Base-by-base conservation (phyloP, 2,888 invertebrate genomes). In the Liodrosophila aerea region DNA sequence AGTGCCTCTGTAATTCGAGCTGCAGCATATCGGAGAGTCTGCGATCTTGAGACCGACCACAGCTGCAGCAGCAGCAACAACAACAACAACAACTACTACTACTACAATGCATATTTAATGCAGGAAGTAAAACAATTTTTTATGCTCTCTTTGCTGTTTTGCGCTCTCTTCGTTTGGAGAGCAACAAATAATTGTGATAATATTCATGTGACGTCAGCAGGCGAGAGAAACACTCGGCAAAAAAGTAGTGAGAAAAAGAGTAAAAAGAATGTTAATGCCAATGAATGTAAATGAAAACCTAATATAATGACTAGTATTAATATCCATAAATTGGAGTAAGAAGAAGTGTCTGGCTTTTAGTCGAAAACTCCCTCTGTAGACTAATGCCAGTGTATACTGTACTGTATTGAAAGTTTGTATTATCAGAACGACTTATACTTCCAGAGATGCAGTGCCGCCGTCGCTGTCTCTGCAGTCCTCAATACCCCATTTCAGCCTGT, bases 161-260 rank as follows among this genome's bases (percentile, higher is more conserved):
- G 5, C 16, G 56, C 39, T 33, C 64, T 53, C 56, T n/a, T n/a
- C 49, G 58, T 56, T 56, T 50, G 53, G 44, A 49, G 27, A 76
- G 51, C 58, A 73, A 70, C 76, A 78, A 76, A 76, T 70, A 78
- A 69, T 66, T 73, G 66, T 60, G 67, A 77, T 74, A 70, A 66
- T 76, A 57, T 54, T 49, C 16, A 22, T 30, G 54, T 68, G 67
- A 68, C 67, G 68, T 68, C 67, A 68, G 50, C 16, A 8, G 12
- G 39, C n/a, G 3, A 30, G 12, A 13, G 33, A n/a, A 58, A 22
- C 12, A 27, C 33, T 18, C n/a, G 36, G 22, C 22, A 22, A 22
- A 22, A 22, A 22, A 22, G 22, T 22, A 22, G 22, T 22, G 22
- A 22, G 22, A 22, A 22, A 22, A 22, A n/a, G n/a, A n/a, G n/a